Evolutionary conservation across 2,797 vertebrate species (phyloP).

Genomic region (Mastacembelus armatus): DNA sequence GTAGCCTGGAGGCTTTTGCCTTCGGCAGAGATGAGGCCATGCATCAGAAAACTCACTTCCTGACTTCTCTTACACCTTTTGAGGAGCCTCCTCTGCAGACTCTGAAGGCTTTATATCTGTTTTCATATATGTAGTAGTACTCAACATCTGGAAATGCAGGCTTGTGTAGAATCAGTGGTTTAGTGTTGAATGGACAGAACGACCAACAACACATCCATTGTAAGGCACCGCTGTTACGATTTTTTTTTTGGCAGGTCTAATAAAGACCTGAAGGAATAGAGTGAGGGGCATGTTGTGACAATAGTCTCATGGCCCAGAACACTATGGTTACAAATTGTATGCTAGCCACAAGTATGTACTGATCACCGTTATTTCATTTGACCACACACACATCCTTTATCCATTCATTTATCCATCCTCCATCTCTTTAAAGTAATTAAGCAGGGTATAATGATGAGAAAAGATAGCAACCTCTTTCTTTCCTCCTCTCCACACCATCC

Average conservation of each 20-base stretch:
- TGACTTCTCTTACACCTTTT: too few relatives aligned
- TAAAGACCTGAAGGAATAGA: neutral
- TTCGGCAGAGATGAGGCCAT: too few relatives aligned
- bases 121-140: neutral
- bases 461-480: slow-evolving; percentile 18
- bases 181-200: neutral
- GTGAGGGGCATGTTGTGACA: neutral
- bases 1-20: too few relatives aligned
- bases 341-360: slow-evolving; percentile 1
- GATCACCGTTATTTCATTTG: slow-evolving; percentile 4
- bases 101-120: too few relatives aligned
- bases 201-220: neutral
- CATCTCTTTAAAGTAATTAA: slow-evolving; percentile 43
- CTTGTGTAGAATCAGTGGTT: neutral
- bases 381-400: slow-evolving; percentile 4
- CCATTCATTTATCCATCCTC: slow-evolving; percentile 21
- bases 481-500: slow-evolving; percentile 3
- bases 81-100: neutral
- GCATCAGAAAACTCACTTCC: too few relatives aligned
- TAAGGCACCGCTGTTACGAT: neutral
- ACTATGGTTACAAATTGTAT: neutral
- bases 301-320: neutral
- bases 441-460: slow-evolving; percentile 28
- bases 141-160: neutral
- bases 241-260: neutral